Evolutionary conservation across 2,797 vertebrate species (phyloP), one percentile per base, ranked within the genome.

Genomic region (Catharus ustulatus): DNA sequence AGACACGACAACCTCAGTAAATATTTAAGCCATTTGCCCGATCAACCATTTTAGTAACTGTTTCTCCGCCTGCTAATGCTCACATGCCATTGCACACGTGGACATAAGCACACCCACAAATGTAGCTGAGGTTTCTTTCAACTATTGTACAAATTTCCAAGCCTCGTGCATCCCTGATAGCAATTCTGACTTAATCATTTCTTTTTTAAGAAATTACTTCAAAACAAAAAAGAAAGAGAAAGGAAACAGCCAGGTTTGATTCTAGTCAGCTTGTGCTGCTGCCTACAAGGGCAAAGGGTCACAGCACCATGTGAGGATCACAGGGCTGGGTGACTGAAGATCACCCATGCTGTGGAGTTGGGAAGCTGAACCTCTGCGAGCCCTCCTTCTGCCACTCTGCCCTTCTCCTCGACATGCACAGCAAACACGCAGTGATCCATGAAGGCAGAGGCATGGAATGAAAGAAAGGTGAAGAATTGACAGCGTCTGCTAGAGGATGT

Each of bases 401-500:
- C 95, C 97, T 95, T 95, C 96, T 87, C 91, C 87, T 80, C 36
- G 84, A 97, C 96, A 97, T 7, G 46, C 54, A 91, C 91, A 10
- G 1, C 97, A 94, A 96, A 90, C 87, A 93, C 0, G 48, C 96
- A 96, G 94, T 80, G 96, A 97, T 94, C 97, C 97, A 91, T 97
- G 96, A 97, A 97, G 96, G 73, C 94, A 88, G 89, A 67, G 81
- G 48, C 95, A 97, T 5, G 91, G 94, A 96, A 95, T 51, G 95
- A 97, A 95, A 87, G 95, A 74, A 96, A 97, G 95, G 95, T 91
- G 97, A 97, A 89, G 97, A 96, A 96, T 46, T 97, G 97, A 97
- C 97, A 97, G 97, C 95, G 89, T 97, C 96, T 95, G 95, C 97
- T 95, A 66, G 92, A 96, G 91, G 94, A 96, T 74, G 32, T 92